Percentiles rank a stretch among this genome's conserved stretches.
phyloP scores from a whole-genome alignment of 2,888 invertebrate species.

The Lysandra bellargus region DNA sequence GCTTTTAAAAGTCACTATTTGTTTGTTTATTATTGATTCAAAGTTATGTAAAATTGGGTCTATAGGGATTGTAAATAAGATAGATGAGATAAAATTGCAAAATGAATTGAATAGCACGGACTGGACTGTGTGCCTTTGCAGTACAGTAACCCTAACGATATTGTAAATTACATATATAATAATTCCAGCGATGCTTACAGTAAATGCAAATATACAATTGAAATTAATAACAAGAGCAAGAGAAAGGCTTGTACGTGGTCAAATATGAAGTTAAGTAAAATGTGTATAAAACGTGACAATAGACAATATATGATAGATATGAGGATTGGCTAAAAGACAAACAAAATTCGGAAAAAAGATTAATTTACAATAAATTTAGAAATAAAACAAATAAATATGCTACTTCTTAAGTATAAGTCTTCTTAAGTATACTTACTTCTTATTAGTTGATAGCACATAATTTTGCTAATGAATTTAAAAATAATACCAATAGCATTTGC shows the following conservation, averaged over 20 bases:
- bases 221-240: not conserved
- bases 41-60: no score
- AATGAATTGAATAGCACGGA: conserved; percentile 7
- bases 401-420: no score
- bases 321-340: not conserved
- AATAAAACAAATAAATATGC: no score
- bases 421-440: no score
- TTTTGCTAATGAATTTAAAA: no score
- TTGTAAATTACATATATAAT: conserved; percentile 23
- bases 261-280: conserved; percentile 9
- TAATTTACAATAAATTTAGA: no score
- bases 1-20: no score
- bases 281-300: conserved; percentile 25
- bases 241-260: conserved; percentile 14
- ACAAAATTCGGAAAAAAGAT: no score
- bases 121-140: not conserved
- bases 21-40: no score
- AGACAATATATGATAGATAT: no score
- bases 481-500: no score
- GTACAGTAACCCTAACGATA: conserved; percentile 18
- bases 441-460: no score
- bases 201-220: not conserved
- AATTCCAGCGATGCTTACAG: not conserved
- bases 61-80: not conserved
- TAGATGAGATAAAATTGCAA: not conserved